These are phyloP conservation scores for Rotaria sp. DNA, from an alignment of 2,888 invertebrate species.

Conservation along the genomic window DNA sequence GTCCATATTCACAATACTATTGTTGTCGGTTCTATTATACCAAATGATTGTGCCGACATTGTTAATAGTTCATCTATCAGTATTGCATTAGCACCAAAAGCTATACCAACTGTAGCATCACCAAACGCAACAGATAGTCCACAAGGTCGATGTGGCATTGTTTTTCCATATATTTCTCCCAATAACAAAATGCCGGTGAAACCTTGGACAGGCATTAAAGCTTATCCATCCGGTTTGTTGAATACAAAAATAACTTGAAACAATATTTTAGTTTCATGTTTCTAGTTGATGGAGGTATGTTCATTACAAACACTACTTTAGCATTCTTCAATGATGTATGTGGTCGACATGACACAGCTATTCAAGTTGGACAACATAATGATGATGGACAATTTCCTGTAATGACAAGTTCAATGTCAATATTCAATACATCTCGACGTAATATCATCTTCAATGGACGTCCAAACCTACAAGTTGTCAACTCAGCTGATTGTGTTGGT, in stretches of 20 bases:
- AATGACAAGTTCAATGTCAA: conserved; percentile 31
- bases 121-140: not conserved
- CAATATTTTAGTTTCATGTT: conserved; percentile 1
- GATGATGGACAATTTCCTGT: conserved; percentile 48
- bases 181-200: conserved; percentile 47
- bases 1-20: conserved; percentile 44
- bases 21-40: conserved; percentile 45
- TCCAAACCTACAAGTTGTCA: conserved; percentile 46
- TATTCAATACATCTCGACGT: conserved; percentile 43
- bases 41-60: conserved; percentile 43
- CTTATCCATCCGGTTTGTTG: conserved; percentile 42
- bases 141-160: conserved; percentile 33
- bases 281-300: conserved; percentile 45
- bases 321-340: conserved; percentile 21
- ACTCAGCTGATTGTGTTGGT: conserved; percentile 50
- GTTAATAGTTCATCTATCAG: too few species aligned
- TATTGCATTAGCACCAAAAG: not conserved
- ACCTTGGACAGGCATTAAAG: conserved; percentile 43
- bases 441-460: conserved; percentile 46
- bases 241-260: conserved; percentile 43
- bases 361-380: conserved; percentile 45
- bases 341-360: conserved; percentile 42
- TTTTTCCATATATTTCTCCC: conserved; percentile 38
- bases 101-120: not conserved
- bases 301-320: conserved; percentile 38